Evolutionary conservation across 92 coral and sea anemone genomes (phyloP).

Genomic region (Epizoanthus ramosus): DNA sequence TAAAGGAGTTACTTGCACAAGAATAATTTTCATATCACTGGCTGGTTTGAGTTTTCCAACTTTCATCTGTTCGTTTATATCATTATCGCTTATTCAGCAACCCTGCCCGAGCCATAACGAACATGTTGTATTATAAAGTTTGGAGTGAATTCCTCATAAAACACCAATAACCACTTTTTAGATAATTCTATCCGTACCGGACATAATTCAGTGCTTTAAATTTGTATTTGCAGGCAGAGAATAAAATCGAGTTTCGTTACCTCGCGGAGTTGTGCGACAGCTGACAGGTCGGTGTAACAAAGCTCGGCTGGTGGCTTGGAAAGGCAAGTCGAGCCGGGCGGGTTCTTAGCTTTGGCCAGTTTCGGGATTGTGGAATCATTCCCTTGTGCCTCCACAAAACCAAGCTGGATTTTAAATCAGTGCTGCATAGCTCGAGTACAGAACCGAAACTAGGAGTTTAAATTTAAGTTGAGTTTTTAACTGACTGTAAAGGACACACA

Average conservation of each 20-base stretch:
- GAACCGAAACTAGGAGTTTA: background rate
- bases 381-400: conserved; percentile 6
- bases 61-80: background rate
- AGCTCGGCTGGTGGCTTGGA: background rate
- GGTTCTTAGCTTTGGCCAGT: background rate
- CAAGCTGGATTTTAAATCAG: background rate
- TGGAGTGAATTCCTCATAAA: no score
- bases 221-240: background rate
- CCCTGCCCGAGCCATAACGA: background rate
- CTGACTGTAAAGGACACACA: background rate
- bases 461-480: background rate
- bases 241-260: background rate
- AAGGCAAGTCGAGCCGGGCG: background rate
- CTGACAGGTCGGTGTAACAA: background rate
- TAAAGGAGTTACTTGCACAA: no score
- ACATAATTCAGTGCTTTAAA: background rate
- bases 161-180: background rate
- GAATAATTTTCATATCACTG: no score
- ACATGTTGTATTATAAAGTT: no score
- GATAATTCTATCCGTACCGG: no score
- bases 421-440: background rate
- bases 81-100: background rate
- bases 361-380: background rate
- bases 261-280: background rate
- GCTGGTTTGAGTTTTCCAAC: background rate